phyloP scores from a whole-genome alignment of 2,888 invertebrate genomes.

The Adelphocoris suturalis region DNA sequence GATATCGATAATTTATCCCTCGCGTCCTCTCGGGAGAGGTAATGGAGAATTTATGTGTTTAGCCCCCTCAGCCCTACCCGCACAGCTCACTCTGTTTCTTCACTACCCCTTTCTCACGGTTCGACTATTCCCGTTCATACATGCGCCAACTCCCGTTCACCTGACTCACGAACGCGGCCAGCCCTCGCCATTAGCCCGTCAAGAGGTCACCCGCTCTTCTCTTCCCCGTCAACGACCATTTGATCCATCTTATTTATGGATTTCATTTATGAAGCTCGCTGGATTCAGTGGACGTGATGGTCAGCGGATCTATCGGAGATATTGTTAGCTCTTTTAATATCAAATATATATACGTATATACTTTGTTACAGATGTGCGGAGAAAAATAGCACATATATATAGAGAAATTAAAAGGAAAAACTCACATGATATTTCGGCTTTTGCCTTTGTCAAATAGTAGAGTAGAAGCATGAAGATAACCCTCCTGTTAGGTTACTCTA shows the following conservation, averaged over 20 bases:
- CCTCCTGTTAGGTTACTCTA: too few species aligned
- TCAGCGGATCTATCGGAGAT: background rate
- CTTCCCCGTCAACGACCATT: background rate
- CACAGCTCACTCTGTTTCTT: background rate
- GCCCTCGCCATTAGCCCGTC: background rate
- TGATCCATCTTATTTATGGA: too few species aligned
- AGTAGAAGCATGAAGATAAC: too few species aligned
- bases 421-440: too few species aligned
- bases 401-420: too few species aligned
- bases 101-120: conserved; percentile 23
- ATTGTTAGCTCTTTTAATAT: background rate
- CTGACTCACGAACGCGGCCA: background rate
- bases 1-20: conserved; percentile 66
- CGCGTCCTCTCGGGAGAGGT: conserved; percentile 52
- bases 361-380: too few species aligned
- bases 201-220: background rate
- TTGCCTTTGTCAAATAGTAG: too few species aligned
- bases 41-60: conserved; percentile 64
- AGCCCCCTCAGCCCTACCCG: background rate
- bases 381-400: too few species aligned
- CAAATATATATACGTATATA: too few species aligned
- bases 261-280: too few species aligned
- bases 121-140: background rate
- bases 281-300: too few species aligned
- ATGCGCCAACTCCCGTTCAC: background rate